Base-by-base conservation (phyloP, 92 coral and sea anemone genomes). In the Phenganax marumi region DNA sequence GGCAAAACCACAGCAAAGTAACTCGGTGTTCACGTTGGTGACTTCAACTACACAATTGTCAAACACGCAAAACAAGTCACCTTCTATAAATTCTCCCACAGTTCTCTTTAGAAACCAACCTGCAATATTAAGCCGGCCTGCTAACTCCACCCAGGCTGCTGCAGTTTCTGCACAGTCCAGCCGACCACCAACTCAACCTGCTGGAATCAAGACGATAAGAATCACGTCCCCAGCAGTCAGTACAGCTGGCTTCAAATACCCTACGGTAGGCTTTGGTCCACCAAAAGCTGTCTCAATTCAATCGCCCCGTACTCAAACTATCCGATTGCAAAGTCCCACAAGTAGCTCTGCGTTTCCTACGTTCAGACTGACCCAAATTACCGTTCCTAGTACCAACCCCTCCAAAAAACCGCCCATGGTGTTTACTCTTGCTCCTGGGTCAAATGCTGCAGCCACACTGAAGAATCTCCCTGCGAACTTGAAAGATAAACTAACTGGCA, bases 341-440 rank as follows among this genome's bases (percentile, higher is more conserved):
- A 76, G 24, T 10, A 77, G 22, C 1, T 47, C 46, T 22, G 66
- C 65, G 14, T 77, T 77, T 48, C 61, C 82, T 11, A 77, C 63
- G 0, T 58, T 54, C 50, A 52, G 50, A 39, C 13, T 77, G 4
- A 18, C 13, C 50, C 82, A 77, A 56, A 55, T 54, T 58, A 58
- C 3, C 6, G 8, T 58, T 3, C 9, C 55, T 24, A 65, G 70
- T 77, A n/a, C 56, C 8, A 62, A 58, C 33, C 0, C 71, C 7
- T 58, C 39, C 11, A 60, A 25, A 19, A 8, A 70, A 25, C 24
- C 46, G 6, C 52, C 82, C 2, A 61, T 77, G 71, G 71, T 77
- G 12, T 77, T 77, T 17, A 77, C 82, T 0, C 57, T 77, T 10
- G 70, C 82, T 12, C 82, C 82, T 16, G 82, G 82, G 8, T 21